A percentile compares a stretch with the other conserved stretches of the same genome.
Evolutionary conservation across 1,140 invertebrate species (phyloP).

Genomic region (Contarinia nasturtii): DNA sequence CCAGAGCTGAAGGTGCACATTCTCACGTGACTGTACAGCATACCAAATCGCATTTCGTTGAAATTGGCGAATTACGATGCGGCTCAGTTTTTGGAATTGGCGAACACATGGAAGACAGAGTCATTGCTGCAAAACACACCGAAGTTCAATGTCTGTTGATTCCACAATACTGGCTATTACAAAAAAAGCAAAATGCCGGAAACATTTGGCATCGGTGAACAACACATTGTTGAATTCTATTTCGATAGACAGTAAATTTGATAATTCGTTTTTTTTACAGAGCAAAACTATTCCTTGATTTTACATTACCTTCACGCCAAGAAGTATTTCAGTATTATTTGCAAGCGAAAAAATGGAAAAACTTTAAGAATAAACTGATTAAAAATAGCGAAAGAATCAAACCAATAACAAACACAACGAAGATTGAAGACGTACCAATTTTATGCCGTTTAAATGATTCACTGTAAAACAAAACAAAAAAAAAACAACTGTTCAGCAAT

Average conservation of each 20-base stretch:
- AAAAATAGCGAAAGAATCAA: constrained; percentile 5
- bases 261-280: not conserved
- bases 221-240: not conserved
- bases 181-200: constrained; percentile 29
- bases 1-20: no score
- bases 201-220: constrained; percentile 31
- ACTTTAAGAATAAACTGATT: constrained; percentile 26
- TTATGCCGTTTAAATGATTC: constrained; percentile 15
- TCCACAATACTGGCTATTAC: constrained; percentile 31
- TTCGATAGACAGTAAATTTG: not conserved
- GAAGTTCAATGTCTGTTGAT: constrained; percentile 29
- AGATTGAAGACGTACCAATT: constrained; percentile 15
- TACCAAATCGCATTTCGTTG: no score
- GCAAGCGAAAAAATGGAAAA: constrained; percentile 26
- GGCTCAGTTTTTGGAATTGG: constrained; percentile 25
- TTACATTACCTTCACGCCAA: constrained; percentile 27
- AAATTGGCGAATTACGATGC: constrained; percentile 8
- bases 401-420: constrained; percentile 3
- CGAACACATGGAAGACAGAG: constrained; percentile 29
- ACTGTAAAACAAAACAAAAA: no score
- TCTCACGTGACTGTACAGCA: no score
- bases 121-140: constrained; percentile 27
- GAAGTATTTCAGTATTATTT: constrained; percentile 27
- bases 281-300: constrained; percentile 31
- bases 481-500: no score